Conservation (phyloP, 2,797 vertebrate genomes). For the Trematomus bernacchii region DNA sequence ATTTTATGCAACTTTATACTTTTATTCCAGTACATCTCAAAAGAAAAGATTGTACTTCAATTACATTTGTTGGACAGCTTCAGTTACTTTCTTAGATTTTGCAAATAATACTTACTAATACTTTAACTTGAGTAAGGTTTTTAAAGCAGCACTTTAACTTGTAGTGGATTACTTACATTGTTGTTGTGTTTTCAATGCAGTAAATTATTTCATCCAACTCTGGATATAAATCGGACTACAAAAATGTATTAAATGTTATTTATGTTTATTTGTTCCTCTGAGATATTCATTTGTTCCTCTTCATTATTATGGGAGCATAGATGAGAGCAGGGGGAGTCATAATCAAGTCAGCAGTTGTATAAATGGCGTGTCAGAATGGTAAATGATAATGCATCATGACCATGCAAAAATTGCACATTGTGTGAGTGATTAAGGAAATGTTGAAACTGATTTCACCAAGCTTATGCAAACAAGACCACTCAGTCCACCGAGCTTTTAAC, state of each 20-base stretch:
- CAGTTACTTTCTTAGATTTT: too few species aligned
- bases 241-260: neutral
- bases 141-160: too few species aligned
- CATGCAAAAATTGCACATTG: constrained; percentile 27
- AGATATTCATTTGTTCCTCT: constrained; percentile 64
- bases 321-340: constrained; percentile 77
- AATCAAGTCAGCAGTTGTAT: neutral
- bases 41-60: neutral
- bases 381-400: neutral
- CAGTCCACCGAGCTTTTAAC: constrained; percentile 37
- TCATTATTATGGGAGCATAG: constrained; percentile 94
- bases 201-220: neutral
- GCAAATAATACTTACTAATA: too few species aligned
- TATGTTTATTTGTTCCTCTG: neutral
- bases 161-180: too few species aligned
- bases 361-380: neutral
- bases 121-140: too few species aligned
- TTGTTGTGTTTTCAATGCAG: too few species aligned
- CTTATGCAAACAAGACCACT: constrained; percentile 68
- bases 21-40: too few species aligned
- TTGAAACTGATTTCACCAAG: constrained; percentile 67
- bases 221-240: neutral
- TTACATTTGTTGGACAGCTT: too few species aligned
- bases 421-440: constrained; percentile 56
- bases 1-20: too few species aligned